These are phyloP conservation scores for Tolypeutes matacus DNA, from an alignment of 2,797 vertebrate species.

Conservation along the genomic window DNA sequence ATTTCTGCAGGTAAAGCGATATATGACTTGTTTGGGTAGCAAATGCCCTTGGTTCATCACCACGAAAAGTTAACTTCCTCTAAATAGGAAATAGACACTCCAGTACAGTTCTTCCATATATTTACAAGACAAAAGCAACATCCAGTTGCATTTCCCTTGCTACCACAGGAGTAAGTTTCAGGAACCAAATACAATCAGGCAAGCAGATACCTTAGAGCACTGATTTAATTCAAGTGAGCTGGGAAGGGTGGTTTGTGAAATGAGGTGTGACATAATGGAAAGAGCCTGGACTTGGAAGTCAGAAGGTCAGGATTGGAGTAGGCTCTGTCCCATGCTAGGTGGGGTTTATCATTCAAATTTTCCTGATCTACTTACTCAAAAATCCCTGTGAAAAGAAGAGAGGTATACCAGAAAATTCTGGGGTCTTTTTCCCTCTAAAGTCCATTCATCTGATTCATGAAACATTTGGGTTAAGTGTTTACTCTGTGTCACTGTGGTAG, in stretches of 20 bases:
- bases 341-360: background rate
- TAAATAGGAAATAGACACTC: background rate
- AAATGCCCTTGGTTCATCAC: background rate
- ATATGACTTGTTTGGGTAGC: background rate
- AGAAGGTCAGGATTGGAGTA: background rate
- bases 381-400: background rate
- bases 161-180: slow-evolving; percentile 17
- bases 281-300: background rate
- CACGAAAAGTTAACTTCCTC: background rate
- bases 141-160: background rate
- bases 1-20: background rate
- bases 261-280: background rate
- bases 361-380: background rate
- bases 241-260: background rate
- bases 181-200: slow-evolving; percentile 52
- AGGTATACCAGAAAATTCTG: background rate
- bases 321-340: too few relatives aligned
- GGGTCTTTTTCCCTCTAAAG: background rate
- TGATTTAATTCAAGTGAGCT: background rate
- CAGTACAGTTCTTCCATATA: slow-evolving; percentile 46
- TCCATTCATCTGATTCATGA: background rate
- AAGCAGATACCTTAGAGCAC: background rate
- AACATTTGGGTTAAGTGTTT: background rate
- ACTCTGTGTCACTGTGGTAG: background rate
- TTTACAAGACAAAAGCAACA: slow-evolving; percentile 41